These are phyloP conservation scores for Pycnonotus jocosus DNA, from an alignment of 2,113 vertebrate genomes.

Conservation along the genomic window DNA sequence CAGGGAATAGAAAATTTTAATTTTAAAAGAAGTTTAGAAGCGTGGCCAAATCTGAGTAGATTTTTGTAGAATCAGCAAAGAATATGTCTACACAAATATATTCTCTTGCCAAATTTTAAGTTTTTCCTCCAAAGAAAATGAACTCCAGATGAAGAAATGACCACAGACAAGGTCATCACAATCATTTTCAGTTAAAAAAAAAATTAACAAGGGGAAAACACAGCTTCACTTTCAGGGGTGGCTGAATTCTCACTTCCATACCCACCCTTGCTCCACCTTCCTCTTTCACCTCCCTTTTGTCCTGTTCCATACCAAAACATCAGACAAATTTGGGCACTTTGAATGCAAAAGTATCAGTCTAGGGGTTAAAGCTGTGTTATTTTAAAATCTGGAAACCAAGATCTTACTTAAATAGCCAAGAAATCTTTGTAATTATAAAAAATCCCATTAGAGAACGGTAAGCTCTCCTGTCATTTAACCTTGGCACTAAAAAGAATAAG, in stretches of 20 bases:
- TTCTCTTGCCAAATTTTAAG: background rate
- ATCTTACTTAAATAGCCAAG: background rate
- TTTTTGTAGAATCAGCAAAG: background rate
- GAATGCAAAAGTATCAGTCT: background rate
- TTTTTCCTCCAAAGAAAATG: background rate
- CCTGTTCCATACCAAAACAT: background rate
- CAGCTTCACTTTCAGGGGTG: background rate
- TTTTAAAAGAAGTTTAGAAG: background rate
- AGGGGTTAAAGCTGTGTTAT: background rate
- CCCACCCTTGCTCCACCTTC: rapidly evolving
- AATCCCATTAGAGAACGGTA: background rate
- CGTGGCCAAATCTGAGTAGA: background rate
- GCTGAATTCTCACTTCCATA: background rate
- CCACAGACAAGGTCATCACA: background rate
- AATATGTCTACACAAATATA: background rate
- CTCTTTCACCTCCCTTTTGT: background rate
- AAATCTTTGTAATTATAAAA: background rate
- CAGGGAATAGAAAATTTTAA: background rate
- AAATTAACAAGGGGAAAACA: background rate
- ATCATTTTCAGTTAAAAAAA: background rate
- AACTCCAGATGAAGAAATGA: background rate
- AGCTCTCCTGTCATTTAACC: background rate
- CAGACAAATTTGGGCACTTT: background rate
- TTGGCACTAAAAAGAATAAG: background rate
- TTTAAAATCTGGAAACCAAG: background rate